phyloP scores from a whole-genome alignment of 2,113 vertebrate genomes.

The Vulpes lagopus region DNA sequence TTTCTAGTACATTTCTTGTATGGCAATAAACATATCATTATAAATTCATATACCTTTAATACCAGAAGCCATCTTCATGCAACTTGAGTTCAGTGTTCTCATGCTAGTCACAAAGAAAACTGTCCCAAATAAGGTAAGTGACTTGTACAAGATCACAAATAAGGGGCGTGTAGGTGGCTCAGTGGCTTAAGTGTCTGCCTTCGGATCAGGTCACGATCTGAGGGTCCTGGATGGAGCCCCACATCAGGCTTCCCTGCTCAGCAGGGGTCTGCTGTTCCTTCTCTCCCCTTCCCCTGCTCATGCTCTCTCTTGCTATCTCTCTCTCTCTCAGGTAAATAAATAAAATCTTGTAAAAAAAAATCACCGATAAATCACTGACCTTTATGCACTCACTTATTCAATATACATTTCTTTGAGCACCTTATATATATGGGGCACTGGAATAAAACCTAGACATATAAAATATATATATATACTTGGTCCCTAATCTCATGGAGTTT shows the following conservation, averaged over 20 bases:
- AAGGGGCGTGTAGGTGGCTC: not conserved
- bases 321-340: too few relatives aligned
- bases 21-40: constrained; percentile 18
- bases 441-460: not conserved
- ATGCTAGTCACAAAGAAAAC: constrained; percentile 21
- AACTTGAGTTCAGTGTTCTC: constrained; percentile 22
- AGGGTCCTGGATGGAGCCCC: too few relatives aligned
- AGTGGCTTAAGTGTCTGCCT: too few relatives aligned
- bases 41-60: constrained; percentile 24
- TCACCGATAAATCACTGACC: constrained; percentile 15
- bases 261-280: too few relatives aligned
- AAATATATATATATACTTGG: not conserved
- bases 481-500: not conserved
- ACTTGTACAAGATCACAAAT: constrained; percentile 23
- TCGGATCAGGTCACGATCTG: too few relatives aligned
- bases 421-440: not conserved
- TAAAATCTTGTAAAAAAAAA: not conserved
- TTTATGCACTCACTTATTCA: not conserved
- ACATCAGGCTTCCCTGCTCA: too few relatives aligned
- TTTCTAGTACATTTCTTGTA: not conserved
- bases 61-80: constrained; percentile 24
- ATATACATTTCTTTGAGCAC: constrained; percentile 7
- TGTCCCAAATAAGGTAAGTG: not conserved
- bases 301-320: too few relatives aligned
- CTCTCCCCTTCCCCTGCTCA: too few relatives aligned